phyloP scores from a whole-genome alignment of 2,888 invertebrate species.

The Halictus ligatus region DNA sequence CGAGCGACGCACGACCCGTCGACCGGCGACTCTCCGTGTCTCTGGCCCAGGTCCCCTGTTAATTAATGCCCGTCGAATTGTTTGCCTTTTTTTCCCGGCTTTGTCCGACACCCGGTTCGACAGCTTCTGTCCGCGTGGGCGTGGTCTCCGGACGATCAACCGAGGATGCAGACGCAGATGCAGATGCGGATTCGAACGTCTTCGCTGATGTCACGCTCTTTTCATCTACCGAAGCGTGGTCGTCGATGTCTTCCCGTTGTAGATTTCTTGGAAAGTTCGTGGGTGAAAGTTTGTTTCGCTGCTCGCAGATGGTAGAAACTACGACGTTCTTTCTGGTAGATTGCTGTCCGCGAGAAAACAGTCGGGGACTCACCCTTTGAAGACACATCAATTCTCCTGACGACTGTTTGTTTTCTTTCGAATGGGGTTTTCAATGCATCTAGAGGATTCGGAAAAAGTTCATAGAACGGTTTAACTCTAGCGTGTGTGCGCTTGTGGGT shows the following conservation, averaged over 20 bases:
- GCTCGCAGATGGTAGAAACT: not conserved
- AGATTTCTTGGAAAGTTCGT: not conserved
- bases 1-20: not conserved
- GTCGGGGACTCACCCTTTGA: not conserved
- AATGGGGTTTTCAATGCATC: not conserved
- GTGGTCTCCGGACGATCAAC: not conserved
- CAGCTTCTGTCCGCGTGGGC: not conserved
- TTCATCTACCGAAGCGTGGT: not conserved
- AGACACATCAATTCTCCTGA: not conserved
- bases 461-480: too few relatives aligned
- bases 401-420: not conserved
- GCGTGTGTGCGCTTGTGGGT: too few relatives aligned
- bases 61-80: constrained; percentile 41
- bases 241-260: not conserved
- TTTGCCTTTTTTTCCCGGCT: not conserved
- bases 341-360: not conserved
- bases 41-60: constrained; percentile 12
- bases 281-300: not conserved
- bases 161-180: not conserved
- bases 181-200: not conserved
- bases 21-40: not conserved
- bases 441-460: not conserved
- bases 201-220: not conserved
- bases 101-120: not conserved
- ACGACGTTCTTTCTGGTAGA: not conserved